Conservation (phyloP, 1,140 invertebrate genomes). For the Drosophila insularis region DNA sequence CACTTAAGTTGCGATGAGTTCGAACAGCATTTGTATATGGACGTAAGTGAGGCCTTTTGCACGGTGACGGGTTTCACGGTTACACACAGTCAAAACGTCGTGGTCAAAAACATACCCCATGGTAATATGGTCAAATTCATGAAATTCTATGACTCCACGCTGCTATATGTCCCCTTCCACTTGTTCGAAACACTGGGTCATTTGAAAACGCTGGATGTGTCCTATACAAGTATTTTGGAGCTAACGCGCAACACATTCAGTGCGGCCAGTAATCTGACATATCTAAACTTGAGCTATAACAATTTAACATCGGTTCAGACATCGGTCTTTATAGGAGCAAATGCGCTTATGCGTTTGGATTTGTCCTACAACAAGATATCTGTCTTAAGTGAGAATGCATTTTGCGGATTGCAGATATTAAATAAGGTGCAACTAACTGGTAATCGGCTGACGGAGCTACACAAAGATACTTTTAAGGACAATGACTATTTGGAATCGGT, state of each 20-base stretch:
- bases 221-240: constrained; percentile 70
- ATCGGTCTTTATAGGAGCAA: constrained; percentile 75
- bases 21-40: constrained; percentile 58
- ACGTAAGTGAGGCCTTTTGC: constrained; percentile 69
- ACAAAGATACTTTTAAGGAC: constrained; percentile 71
- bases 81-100: constrained; percentile 73
- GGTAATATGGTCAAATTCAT: constrained; percentile 77
- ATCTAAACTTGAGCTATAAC: constrained; percentile 73
- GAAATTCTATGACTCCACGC: constrained; percentile 78
- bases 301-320: constrained; percentile 70
- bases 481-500: constrained; percentile 70
- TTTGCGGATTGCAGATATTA: constrained; percentile 64
- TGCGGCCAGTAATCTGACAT: constrained; percentile 64
- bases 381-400: constrained; percentile 65
- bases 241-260: constrained; percentile 73
- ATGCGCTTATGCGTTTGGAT: constrained; percentile 66
- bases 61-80: constrained; percentile 75
- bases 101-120: constrained; percentile 58
- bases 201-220: constrained; percentile 72
- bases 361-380: constrained; percentile 69
- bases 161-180: constrained; percentile 76
- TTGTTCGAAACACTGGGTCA: constrained; percentile 70
- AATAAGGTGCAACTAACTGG: constrained; percentile 63
- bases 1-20: constrained; percentile 72
- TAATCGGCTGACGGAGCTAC: constrained; percentile 60